These are phyloP conservation scores for Drosophila insularis DNA, from an alignment of 1,140 invertebrate species.

Conservation along the genomic window DNA sequence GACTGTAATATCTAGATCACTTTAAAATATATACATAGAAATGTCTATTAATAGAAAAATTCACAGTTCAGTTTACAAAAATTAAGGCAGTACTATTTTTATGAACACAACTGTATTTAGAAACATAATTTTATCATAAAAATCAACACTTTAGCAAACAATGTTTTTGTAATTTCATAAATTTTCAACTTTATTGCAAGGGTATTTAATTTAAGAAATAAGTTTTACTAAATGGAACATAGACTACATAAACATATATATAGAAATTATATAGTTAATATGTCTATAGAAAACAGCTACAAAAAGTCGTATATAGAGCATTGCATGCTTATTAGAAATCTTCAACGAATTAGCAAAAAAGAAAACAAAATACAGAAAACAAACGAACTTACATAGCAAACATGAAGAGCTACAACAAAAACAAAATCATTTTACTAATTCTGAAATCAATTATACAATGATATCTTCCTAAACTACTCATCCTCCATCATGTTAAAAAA, in stretches of 20 bases:
- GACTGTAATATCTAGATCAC: too few relatives aligned
- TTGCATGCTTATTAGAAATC: slow-evolving; percentile 67
- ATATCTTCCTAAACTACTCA: slow-evolving; percentile 17
- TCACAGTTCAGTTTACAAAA: too few relatives aligned
- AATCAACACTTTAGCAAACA: too few relatives aligned
- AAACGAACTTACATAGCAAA: slow-evolving; percentile 66
- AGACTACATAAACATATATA: slow-evolving; percentile 27
- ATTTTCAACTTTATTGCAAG: background rate
- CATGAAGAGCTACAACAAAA: slow-evolving; percentile 22
- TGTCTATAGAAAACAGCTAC: slow-evolving; percentile 21
- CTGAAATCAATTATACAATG: slow-evolving; percentile 5
- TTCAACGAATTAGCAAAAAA: slow-evolving; percentile 74
- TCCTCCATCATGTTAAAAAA: background rate
- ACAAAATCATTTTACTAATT: slow-evolving; percentile 17
- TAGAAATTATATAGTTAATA: slow-evolving; percentile 29
- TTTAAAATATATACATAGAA: too few relatives aligned
- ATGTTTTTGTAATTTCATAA: too few relatives aligned
- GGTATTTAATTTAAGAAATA: slow-evolving; percentile 23
- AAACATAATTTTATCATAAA: too few relatives aligned
- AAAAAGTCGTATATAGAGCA: slow-evolving; percentile 43
- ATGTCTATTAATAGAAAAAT: too few relatives aligned
- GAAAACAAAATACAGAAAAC: slow-evolving; percentile 39
- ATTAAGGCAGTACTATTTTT: too few relatives aligned
- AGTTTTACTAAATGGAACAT: slow-evolving; percentile 27
- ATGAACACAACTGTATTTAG: too few relatives aligned